phyloP scores from a whole-genome alignment of 2,888 invertebrate genomes.

The Oegoconia quadripuncta region DNA sequence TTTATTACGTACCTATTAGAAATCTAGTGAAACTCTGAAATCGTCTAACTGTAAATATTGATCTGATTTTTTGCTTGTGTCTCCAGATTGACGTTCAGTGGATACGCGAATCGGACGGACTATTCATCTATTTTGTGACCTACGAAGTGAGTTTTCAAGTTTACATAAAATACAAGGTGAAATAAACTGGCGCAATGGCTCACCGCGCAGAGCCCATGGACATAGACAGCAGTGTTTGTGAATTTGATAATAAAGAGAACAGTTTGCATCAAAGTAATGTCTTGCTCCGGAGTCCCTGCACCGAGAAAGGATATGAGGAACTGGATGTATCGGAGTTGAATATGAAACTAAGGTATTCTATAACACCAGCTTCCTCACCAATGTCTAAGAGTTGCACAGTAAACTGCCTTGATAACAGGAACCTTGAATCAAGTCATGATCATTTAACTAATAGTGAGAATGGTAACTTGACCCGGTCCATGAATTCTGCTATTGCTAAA shows the following conservation, averaged over 20 bases:
- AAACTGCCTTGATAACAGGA: conserved; percentile 42
- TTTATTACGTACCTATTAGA: conserved; percentile 57
- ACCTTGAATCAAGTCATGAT: conserved; percentile 36
- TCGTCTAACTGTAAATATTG: conserved; percentile 62
- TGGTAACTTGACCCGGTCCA: conserved; percentile 51
- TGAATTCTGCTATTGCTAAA: conserved; percentile 49
- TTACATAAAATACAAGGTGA: conserved; percentile 16
- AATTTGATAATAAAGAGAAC: conserved; percentile 70
- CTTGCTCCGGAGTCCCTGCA: conserved; percentile 43
- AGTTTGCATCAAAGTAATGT: conserved; percentile 58
- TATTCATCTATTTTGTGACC: background rate
- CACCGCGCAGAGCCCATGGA: conserved; percentile 64
- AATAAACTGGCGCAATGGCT: conserved; percentile 45
- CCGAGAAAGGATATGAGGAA: conserved; percentile 68
- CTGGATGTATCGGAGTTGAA: conserved; percentile 66
- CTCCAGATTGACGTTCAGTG: conserved; percentile 37
- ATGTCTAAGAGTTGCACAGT: conserved; percentile 65
- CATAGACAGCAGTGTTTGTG: conserved; percentile 53
- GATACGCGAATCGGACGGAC: conserved; percentile 12
- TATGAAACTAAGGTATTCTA: conserved; percentile 67
- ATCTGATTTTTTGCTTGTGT: conserved; percentile 49
- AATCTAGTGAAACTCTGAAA: conserved; percentile 68
- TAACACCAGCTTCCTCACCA: conserved; percentile 61
- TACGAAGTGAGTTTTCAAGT: conserved; percentile 6
- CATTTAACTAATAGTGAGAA: conserved; percentile 38